These are phyloP conservation scores for Peucedramus taeniatus DNA, from an alignment of 2,113 vertebrate species.

Conservation along the genomic window DNA sequence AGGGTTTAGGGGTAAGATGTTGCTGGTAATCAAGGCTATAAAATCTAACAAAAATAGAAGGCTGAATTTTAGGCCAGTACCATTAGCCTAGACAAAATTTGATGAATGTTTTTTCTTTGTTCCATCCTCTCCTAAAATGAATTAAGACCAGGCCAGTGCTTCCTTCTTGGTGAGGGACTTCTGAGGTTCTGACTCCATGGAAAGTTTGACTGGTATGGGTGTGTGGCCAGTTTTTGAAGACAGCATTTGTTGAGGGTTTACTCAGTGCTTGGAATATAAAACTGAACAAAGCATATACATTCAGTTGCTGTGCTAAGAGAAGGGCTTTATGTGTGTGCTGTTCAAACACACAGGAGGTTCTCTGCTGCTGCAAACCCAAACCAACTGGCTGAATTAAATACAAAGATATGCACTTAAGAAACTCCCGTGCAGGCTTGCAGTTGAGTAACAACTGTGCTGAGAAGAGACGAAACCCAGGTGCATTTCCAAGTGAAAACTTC, in stretches of 20 bases:
- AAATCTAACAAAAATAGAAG: neutral
- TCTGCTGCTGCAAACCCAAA: neutral
- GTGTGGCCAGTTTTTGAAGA: neutral
- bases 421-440: neutral
- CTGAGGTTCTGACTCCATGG: conserved; percentile 43
- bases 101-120: neutral
- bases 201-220: conserved; percentile 17
- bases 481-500: neutral
- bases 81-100: neutral
- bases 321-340: neutral
- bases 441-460: neutral
- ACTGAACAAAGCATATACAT: neutral
- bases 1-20: neutral
- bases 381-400: neutral
- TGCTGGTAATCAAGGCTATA: neutral
- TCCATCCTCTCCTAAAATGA: neutral
- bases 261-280: neutral
- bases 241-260: neutral
- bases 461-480: neutral
- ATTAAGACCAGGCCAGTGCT: neutral
- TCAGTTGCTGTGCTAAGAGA: neutral
- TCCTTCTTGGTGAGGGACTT: neutral
- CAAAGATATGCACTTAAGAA: neutral
- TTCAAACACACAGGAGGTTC: neutral
- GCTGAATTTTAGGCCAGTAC: neutral